Percentiles rank a stretch among this genome's conserved stretches.
Conservation (phyloP, 2,113 vertebrate genomes). For the Hypanus sabinus region DNA sequence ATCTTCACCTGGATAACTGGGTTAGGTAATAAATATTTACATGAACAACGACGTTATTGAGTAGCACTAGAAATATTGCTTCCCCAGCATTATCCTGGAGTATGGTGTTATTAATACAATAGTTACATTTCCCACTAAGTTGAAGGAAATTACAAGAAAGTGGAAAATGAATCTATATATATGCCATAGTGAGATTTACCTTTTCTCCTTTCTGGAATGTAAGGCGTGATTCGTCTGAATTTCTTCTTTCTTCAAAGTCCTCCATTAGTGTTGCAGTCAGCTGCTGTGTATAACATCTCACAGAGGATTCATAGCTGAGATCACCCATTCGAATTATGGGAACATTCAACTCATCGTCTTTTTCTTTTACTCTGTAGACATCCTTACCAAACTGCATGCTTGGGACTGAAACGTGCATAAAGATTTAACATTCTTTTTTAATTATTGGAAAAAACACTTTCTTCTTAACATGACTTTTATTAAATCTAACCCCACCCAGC, state of each 20-base stretch:
- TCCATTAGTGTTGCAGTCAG: constrained; percentile 74
- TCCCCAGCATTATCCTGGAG: background rate
- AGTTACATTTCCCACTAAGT: background rate
- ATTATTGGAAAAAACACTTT: background rate
- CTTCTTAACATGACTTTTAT: background rate
- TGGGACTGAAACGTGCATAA: constrained; percentile 64
- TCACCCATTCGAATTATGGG: constrained; percentile 77
- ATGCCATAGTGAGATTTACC: constrained; percentile 50
- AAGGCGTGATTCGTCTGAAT: constrained; percentile 75
- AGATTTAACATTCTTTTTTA: background rate
- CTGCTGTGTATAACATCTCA: constrained; percentile 81
- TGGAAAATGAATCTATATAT: background rate
- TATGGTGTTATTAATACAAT: background rate
- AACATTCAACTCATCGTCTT: constrained; percentile 67
- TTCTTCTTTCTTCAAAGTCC: constrained; percentile 81
- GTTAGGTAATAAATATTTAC: background rate
- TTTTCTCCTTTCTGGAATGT: constrained; percentile 87
- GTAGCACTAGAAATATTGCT: background rate
- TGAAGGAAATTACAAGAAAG: background rate
- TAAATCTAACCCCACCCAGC: background rate
- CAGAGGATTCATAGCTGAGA: constrained; percentile 80
- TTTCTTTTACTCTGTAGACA: constrained; percentile 70
- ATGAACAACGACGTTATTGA: background rate
- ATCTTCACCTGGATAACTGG: background rate
- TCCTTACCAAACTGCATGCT: constrained; percentile 92